Percentiles rank a stretch among this genome's conserved stretches.
phyloP scores from a whole-genome alignment of 2,888 invertebrate genomes.

The Nephrotoma guestfalica region DNA sequence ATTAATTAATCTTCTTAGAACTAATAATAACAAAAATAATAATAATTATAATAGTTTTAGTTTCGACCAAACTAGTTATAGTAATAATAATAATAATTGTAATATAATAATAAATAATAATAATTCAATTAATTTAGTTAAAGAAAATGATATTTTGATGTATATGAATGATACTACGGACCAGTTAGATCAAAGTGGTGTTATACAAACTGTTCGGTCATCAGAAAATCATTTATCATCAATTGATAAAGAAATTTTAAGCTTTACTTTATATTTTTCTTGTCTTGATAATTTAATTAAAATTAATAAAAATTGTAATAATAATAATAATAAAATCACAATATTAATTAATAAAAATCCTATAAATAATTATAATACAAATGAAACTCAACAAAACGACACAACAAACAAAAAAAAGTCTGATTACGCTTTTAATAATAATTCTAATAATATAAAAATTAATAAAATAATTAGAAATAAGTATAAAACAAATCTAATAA shows the following conservation, averaged over 20 bases:
- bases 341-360: not conserved
- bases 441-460: not conserved
- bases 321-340: not conserved
- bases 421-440: conserved; percentile 5
- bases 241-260: conserved; percentile 3
- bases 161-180: not conserved
- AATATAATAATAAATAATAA: not conserved
- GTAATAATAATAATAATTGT: not conserved
- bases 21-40: not conserved
- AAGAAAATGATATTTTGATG: conserved; percentile 2
- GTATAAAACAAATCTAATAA: not conserved
- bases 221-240: not conserved
- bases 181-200: not conserved
- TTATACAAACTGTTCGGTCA: not conserved
- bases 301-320: not conserved
- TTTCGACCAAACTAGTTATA: not conserved
- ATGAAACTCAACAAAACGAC: conserved; percentile 6
- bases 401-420: conserved; percentile 3
- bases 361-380: conserved; percentile 4
- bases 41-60: not conserved
- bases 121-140: not conserved
- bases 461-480: not conserved
- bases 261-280: not conserved
- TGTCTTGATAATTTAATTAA: not conserved
- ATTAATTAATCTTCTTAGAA: conserved; percentile 3